Base-by-base conservation (phyloP, 1,140 invertebrate genomes). In the Drosophila prosaltans region DNA sequence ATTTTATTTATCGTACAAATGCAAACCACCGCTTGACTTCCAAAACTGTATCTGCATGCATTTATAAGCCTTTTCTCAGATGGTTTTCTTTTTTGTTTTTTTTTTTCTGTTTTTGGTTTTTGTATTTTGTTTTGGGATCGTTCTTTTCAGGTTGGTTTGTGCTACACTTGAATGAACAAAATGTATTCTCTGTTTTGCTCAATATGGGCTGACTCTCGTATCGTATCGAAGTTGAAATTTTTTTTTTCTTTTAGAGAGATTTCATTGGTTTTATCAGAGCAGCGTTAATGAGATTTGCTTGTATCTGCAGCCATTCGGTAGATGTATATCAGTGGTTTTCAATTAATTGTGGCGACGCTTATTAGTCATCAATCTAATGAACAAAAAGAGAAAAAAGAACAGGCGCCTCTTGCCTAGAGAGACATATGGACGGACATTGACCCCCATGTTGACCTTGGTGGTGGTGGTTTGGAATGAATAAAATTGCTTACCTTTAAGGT, bases 331-430 rank as follows among this genome's bases (percentile, higher is more conserved):
- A 84, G 84, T 78, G 81, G 84, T 74, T 89, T 89, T 89, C 84
- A 89, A 89, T 89, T 89, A 89, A 89, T 89, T 89, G 85, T 89
- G 84, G 84, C 78, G 84, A 89, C 85, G 84, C 85, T 90, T 89
- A 89, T 89, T 89, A 89, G 84, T 89, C 84, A 89, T 89, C 84
- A 81, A 89, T 89, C 84, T 89, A 89, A 89, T 85, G 64, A 78
- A 78, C 68, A 77, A 77, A 77, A 88, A 85, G 83, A 70, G 75
- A 70, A 79, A 51, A 51, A 21, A 51, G 21, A 24, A 69, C 80
- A 80, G 82, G 79, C 65, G 59, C 75, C 57, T 59, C 57, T 40
- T 24, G 57, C 57, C 57, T 59, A 59, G 57, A 59, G n/a, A 59
- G 16, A 21, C 16, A 21, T 16, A 39, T 30, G 57, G 57, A 39